Evolutionary conservation across 2,888 invertebrate species (phyloP).

Genomic region (Coremacera marginata): DNA sequence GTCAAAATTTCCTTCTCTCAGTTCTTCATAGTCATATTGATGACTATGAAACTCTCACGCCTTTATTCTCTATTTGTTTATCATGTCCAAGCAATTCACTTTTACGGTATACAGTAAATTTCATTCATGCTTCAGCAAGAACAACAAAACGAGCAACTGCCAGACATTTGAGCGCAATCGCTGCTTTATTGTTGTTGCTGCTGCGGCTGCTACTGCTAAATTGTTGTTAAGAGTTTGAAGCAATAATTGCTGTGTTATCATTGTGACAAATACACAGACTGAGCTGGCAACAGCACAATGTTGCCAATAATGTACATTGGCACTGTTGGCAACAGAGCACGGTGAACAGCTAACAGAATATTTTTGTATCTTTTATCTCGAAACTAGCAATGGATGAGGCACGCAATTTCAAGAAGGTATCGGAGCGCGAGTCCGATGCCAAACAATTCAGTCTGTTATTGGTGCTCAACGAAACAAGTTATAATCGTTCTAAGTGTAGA

Average conservation of each 20-base stretch:
- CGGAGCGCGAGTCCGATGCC: neutral
- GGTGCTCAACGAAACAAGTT: constrained; percentile 43
- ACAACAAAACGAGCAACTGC: constrained; percentile 6
- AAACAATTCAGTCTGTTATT: constrained; percentile 39
- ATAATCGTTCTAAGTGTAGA: neutral
- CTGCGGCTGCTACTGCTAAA: neutral
- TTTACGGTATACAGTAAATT: neutral
- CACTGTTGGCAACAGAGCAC: constrained; percentile 5
- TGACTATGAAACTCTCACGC: too few species aligned
- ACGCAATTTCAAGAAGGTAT: constrained; percentile 3
- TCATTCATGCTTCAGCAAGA: constrained; percentile 15
- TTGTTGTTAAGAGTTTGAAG: neutral
- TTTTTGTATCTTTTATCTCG: constrained; percentile 7
- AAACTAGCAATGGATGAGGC: neutral
- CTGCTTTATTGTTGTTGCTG: neutral
- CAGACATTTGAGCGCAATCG: neutral
- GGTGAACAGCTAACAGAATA: neutral
- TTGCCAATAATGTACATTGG: neutral
- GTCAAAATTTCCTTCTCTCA: too few species aligned
- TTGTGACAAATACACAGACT: neutral
- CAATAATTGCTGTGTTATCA: neutral
- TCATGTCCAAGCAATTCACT: neutral
- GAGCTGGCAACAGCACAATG: neutral
- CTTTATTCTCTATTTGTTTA: neutral
- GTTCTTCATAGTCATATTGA: too few species aligned